Base-by-base conservation (phyloP, 2,888 invertebrate species). In the Teinopalpus imperialis region DNA sequence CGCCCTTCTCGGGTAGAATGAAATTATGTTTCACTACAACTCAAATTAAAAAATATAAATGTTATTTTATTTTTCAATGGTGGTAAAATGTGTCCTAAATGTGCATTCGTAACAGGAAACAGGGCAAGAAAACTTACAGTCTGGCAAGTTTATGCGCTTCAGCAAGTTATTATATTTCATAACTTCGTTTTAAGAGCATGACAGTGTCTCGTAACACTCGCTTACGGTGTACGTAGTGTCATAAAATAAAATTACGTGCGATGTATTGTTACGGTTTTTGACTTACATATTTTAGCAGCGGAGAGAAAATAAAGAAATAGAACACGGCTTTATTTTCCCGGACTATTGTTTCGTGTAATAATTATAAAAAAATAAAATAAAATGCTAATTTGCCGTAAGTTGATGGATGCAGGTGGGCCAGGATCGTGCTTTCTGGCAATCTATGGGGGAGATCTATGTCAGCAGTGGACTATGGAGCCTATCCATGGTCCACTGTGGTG, bases 151-250 rank as follows among this genome's bases (percentile, higher is more conserved):
- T 53, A 54, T 52, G 39, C 48, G 52, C 52, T 34, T 42, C 48
- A 45, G 49, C 52, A 59, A 66, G 62, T 61, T 68, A 68, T 61
- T 59, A 56, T 51, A 56, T 62, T 63, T 55, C 64, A 61, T 61
- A 66, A 66, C 61, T 67, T 63, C 54, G 57, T 59, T 58, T 53
- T 53, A 57, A 35, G 40, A 41, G 46, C 43, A 47, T 53, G 57
- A 44, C 43, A 37, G 50, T 43, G 46, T 47, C 51, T 50, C 45
- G 49, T 42, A 47, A 6, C 41, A 29, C 12, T 9, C 30, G 20
- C 29, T 43, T 10, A 20, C 43, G 35, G 29, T 30, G 42, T 20
- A 48, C 54, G 29, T 48, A 30, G 42, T 40, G 52, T 14, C 53
- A 51, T 53, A 52, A 54, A 51, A 52, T 51, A 53, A 51, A 51